phyloP scores from a whole-genome alignment of 1,140 invertebrate genomes.

The Ericerus pela region DNA sequence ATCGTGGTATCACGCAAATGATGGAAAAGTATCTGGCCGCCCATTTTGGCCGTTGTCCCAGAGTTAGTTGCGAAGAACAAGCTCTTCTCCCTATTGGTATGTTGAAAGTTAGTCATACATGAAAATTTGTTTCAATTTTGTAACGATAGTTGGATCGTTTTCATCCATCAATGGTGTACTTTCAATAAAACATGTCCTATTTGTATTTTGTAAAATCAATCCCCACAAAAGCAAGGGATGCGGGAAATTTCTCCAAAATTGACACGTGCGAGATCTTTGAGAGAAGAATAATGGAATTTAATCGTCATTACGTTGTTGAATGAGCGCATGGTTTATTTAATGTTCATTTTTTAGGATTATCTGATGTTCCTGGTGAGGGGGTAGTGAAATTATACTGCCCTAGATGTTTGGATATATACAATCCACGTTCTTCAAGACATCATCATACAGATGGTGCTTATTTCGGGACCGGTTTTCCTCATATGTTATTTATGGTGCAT shows the following conservation, averaged over 20 bases:
- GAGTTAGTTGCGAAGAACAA: slow-evolving; percentile 94
- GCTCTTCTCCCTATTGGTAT: slow-evolving; percentile 88
- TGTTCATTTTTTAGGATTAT: slow-evolving; percentile 54
- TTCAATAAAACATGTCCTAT: too few species aligned
- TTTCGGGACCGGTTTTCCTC: slow-evolving; percentile 98
- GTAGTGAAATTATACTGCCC: slow-evolving; percentile 99
- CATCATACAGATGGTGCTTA: slow-evolving; percentile 99
- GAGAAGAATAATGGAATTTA: too few species aligned
- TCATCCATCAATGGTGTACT: too few species aligned
- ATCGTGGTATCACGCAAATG: slow-evolving; percentile 98
- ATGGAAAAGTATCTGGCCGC: slow-evolving; percentile 98
- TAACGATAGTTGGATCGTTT: too few species aligned
- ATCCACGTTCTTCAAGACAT: slow-evolving; percentile 96
- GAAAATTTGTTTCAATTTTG: too few species aligned
- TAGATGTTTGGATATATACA: slow-evolving; percentile 99
- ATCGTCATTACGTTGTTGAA: too few species aligned
- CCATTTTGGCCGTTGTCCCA: slow-evolving; percentile 95
- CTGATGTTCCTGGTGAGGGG: slow-evolving; percentile 95
- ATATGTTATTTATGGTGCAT: slow-evolving; percentile 99
- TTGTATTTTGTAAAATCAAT: neutral
- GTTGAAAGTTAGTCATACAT: neutral
- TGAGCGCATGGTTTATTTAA: neutral
- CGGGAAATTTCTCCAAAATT: too few species aligned
- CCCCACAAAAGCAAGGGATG: too few species aligned
- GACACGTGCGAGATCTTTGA: too few species aligned